Evolutionary conservation across 2,888 invertebrate genomes (phyloP).

Genomic region (Scaptomyza tumidula): DNA sequence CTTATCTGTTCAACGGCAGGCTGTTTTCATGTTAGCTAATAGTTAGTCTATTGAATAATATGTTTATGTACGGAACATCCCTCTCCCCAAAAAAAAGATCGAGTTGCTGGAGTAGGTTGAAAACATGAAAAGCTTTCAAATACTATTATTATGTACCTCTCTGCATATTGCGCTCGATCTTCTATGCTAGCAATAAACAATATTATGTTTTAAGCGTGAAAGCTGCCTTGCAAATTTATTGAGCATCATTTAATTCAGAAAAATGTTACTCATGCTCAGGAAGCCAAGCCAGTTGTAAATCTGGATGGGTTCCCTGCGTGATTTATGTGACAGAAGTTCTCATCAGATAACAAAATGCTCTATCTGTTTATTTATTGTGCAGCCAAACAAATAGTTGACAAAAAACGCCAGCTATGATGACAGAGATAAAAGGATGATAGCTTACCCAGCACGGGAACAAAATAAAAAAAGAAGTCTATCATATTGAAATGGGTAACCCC

Average conservation of each 20-base stretch:
- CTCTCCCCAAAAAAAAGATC: slow-evolving; percentile 13
- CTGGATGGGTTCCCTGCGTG: neutral
- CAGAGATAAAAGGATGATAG: neutral
- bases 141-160: slow-evolving; percentile 7
- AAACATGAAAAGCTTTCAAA: slow-evolving; percentile 2
- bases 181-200: slow-evolving; percentile 66
- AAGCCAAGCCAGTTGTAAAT: slow-evolving; percentile 18
- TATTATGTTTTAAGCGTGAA: slow-evolving; percentile 64
- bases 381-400: slow-evolving; percentile 18
- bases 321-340: slow-evolving; percentile 16
- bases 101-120: slow-evolving; percentile 8
- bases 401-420: slow-evolving; percentile 21
- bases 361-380: slow-evolving; percentile 24
- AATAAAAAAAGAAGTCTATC: neutral
- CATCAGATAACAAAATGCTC: slow-evolving; percentile 18
- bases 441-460: neutral
- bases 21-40: slow-evolving; percentile 74
- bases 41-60: slow-evolving; percentile 70
- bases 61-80: slow-evolving; percentile 47
- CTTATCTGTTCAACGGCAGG: slow-evolving; percentile 45
- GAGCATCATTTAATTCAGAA: slow-evolving; percentile 30
- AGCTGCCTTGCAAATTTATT: slow-evolving; percentile 43
- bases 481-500: slow-evolving; percentile 1
- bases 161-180: slow-evolving; percentile 34
- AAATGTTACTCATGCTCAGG: neutral